Conservation (phyloP, 2,888 invertebrate species). For the Diaphora mendica region DNA sequence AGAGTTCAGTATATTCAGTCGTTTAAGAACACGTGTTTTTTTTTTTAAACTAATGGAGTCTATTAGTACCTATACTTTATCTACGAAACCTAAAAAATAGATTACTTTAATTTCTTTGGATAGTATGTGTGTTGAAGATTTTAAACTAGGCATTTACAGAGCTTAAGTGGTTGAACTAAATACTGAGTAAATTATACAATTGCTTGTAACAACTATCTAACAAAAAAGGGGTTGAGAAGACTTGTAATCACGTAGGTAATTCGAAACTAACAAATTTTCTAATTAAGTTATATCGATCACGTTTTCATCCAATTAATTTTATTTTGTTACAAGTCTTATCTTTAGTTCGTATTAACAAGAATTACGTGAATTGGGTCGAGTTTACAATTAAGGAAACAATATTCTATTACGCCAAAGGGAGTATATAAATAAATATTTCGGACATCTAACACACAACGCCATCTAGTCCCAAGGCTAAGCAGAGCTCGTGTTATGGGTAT, state of each 20-base stretch:
- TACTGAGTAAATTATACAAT: conserved; percentile 10
- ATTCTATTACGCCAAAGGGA: neutral
- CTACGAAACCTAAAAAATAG: too few relatives aligned
- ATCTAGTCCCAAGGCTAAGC: too few relatives aligned
- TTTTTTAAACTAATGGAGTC: too few relatives aligned
- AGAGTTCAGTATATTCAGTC: too few relatives aligned
- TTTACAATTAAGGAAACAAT: neutral
- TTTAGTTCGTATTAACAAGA: neutral
- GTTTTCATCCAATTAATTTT: neutral
- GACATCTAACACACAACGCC: too few relatives aligned
- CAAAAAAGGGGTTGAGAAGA: neutral
- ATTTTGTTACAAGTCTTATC: neutral
- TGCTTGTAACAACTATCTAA: neutral
- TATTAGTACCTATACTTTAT: too few relatives aligned
- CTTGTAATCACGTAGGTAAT: neutral
- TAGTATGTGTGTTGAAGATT: neutral
- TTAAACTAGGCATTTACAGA: neutral
- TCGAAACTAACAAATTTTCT: neutral
- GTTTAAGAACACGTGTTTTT: too few relatives aligned
- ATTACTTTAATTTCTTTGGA: too few relatives aligned
- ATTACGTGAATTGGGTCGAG: neutral
- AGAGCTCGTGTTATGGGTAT: too few relatives aligned
- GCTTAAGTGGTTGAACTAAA: neutral
- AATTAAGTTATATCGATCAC: neutral
- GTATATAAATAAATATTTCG: too few relatives aligned